Evolutionary conservation across 2,888 invertebrate genomes (phyloP), one percentile per base, ranked within the genome.

Genomic region (Dorcus parallelipipedus): DNA sequence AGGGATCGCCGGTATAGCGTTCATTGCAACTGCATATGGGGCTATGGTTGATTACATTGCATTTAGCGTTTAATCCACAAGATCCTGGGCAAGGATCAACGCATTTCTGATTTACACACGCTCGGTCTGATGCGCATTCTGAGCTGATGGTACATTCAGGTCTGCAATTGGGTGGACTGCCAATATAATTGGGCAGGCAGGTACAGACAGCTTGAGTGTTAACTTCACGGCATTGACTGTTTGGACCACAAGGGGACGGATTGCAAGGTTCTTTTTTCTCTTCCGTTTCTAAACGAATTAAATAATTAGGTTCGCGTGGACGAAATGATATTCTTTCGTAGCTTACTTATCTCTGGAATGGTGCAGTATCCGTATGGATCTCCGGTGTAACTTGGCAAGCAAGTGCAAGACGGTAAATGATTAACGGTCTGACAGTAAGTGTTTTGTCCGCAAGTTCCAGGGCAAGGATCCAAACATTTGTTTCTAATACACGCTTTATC

Each of bases 161-260:
- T 62, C 86, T 78, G 69, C 89, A 89, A 49, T 79, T 80, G 9
- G 87, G 87, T n/a, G 88, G 87, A 58, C 76, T 80, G n/a, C 91
- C 91, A 63, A 86, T 81, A 69, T 86, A 90, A 56, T 85, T 84
- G 8, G 84, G 80, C 60, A 86, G 80, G 65, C 91, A 91, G 59
- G 85, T 86, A 69, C 91, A 91, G 9, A 88, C 84, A 6, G 88
- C 87, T 71, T 69, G 76, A 64, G 71, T 71, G 52, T 71, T 72
- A 53, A 84, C 76, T 69, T 86, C 87, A 56, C 84, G 84, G 72
- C 93, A 93, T 71, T 88, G 83, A 67, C 89, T 87, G 73, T 92
- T 90, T 5, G 90, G 84, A 17, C 92, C 92, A 70, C 92, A 92
- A 0, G 91, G 91, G 38, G 89, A 87, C 52, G 92, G 92, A 50